phyloP scores from a whole-genome alignment of 2,797 vertebrate genomes.

The Halcyon leucocephala region DNA sequence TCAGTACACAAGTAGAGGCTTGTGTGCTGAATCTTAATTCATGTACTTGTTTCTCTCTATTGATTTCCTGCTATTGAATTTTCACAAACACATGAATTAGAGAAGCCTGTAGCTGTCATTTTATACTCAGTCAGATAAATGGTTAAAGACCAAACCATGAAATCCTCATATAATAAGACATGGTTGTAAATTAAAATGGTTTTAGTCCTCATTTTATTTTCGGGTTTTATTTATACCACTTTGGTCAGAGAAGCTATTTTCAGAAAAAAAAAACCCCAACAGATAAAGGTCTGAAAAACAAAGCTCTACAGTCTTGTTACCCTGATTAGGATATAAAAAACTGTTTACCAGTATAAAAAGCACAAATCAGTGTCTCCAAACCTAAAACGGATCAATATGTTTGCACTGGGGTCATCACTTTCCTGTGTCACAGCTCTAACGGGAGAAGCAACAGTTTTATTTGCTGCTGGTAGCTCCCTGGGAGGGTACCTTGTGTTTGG shows the following conservation, averaged over 20 bases:
- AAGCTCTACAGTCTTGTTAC: background rate
- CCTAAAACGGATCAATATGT: background rate
- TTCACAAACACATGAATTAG: constrained; percentile 8
- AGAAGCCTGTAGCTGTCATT: background rate
- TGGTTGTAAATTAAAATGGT: background rate
- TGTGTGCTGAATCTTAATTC: constrained; percentile 30
- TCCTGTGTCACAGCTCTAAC: fast-evolving
- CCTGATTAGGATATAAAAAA: background rate
- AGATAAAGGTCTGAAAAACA: background rate
- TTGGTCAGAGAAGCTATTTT: background rate
- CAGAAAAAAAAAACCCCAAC: background rate
- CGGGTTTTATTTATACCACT: background rate
- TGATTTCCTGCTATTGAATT: constrained; percentile 18
- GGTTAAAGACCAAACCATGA: constrained; percentile 12
- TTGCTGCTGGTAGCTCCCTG: background rate
- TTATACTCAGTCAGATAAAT: background rate
- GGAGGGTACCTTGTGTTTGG: fast-evolving
- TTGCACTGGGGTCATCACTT: background rate
- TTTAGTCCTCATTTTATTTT: background rate
- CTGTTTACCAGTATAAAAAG: background rate
- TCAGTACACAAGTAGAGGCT: constrained; percentile 2
- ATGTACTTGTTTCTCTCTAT: constrained; percentile 14
- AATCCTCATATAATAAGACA: background rate
- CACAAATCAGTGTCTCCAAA: background rate
- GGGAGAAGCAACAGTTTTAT: background rate